Evolutionary conservation across 2,797 vertebrate genomes (phyloP), one percentile per base, ranked within the genome.

Genomic region (Schizopygopsis pylzovi): DNA sequence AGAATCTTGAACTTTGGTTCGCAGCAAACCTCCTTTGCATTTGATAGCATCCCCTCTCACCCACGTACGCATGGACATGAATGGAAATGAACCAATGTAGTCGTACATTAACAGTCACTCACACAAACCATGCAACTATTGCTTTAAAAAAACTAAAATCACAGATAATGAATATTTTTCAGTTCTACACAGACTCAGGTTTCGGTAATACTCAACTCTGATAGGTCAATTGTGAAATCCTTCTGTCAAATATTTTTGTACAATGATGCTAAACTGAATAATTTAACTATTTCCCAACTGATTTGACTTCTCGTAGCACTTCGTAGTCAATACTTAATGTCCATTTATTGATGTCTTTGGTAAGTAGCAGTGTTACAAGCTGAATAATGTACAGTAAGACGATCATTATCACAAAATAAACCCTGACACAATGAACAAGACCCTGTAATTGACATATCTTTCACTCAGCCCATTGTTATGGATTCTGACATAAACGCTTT

Each of bases 41-140:
- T 52, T 52, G 8, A 76, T 54, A 61, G n/a, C 56, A 28, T 61
- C 43, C 39, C 39, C 13, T 25, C 76, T 79, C 54, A 43, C 54
- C 20, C 54, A 78, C 76, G n/a, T 43, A 25, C 2, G 20, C 52
- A 78, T 78, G 52, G 37, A 15, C 16, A 41, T 61, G 52, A 78
- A 78, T 78, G 54, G 54, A 61, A 79, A 79, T 79, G 8, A 43
- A 41, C 37, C 54, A 61, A 33, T 78, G 76, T 59, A 37, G 37
- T 16, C 15, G 0, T 33, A 25, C 37, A 78, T 59, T 25, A 61
- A 78, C 28, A 76, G 15, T 79, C 37, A 16, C 54, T 43, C 76
- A 79, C 54, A 61, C 22, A 41, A 59, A 18, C 15, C n/a, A 10
- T 39, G 37, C 37, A 59, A 9, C 8, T 41, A n/a, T 59, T 12